Conservation (phyloP, 1,140 invertebrate genomes). For the Oreohelix idahoensis region DNA sequence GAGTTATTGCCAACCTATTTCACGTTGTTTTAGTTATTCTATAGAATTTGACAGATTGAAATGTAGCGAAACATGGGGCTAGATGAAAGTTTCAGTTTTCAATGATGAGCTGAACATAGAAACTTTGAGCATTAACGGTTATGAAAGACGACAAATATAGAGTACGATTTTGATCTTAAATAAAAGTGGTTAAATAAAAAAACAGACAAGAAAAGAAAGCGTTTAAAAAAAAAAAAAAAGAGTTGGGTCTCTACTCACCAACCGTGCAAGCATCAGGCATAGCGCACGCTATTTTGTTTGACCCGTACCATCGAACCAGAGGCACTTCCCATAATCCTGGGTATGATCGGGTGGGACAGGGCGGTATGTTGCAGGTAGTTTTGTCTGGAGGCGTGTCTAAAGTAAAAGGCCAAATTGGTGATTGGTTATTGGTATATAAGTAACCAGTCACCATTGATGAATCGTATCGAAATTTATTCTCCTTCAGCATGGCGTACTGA, state of each 20-base stretch:
- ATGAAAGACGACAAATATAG: no score
- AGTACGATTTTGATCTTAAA: no score
- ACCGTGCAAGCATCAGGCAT: constrained; percentile 95
- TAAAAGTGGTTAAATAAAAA: no score
- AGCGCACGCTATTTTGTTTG: constrained; percentile 93
- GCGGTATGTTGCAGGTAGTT: constrained; percentile 46
- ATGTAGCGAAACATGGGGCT: no score
- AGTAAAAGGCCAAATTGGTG: constrained; percentile 54
- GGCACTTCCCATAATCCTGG: constrained; percentile 59
- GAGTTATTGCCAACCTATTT: no score
- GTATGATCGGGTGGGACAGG: constrained; percentile 53
- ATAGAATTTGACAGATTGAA: no score
- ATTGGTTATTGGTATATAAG: constrained; percentile 39
- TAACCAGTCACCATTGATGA: constrained; percentile 57
- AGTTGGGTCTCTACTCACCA: constrained; percentile 25
- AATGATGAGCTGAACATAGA: no score
- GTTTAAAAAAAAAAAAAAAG: no score
- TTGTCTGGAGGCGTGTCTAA: constrained; percentile 84
- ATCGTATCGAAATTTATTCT: constrained; percentile 52
- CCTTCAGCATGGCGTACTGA: constrained; percentile 80
- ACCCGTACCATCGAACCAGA: constrained; percentile 77
- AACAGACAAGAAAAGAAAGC: no score
- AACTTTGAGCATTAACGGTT: no score
- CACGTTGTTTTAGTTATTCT: no score
- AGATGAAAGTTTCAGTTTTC: no score